A percentile compares a stretch with the other conserved stretches of the same genome.
Conservation (phyloP, 2,888 invertebrate genomes). For the Himalopsyche anomala region DNA sequence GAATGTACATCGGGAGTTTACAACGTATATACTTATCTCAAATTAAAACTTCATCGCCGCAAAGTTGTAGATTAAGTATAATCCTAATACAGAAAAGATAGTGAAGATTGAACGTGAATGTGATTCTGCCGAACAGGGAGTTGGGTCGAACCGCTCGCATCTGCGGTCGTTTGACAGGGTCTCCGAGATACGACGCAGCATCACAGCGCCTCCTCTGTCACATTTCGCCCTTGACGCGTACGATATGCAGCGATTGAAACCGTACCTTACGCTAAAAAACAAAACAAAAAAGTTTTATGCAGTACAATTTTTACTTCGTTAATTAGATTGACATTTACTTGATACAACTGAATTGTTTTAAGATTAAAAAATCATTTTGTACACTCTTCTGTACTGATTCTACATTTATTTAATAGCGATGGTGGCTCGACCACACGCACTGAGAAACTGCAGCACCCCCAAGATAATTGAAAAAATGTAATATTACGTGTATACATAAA, state of each 20-base stretch:
- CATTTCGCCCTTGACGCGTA: conserved; percentile 60
- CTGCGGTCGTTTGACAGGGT: conserved; percentile 54
- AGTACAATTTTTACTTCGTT: no score
- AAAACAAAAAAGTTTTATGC: background rate
- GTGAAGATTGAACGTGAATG: background rate
- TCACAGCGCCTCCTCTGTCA: conserved; percentile 50
- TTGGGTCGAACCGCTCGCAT: conserved; percentile 59
- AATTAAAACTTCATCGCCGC: background rate
- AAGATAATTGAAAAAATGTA: no score
- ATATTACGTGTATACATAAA: no score
- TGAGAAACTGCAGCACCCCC: no score
- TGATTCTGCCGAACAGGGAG: conserved; percentile 49
- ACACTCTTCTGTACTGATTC: no score
- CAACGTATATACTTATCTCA: background rate
- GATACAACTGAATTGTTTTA: no score
- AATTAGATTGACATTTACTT: no score
- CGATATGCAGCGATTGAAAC: conserved; percentile 62
- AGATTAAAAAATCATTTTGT: no score
- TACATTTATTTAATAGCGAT: no score
- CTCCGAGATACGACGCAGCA: conserved; percentile 61
- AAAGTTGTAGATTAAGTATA: background rate
- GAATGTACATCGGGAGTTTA: conserved; percentile 4
- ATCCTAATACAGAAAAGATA: background rate
- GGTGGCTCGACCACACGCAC: no score
- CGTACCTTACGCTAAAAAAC: conserved; percentile 58